A percentile compares a stretch with the other conserved stretches of the same genome.
phyloP scores from a whole-genome alignment of 2,888 invertebrate genomes.

The Dioctria linearis region DNA sequence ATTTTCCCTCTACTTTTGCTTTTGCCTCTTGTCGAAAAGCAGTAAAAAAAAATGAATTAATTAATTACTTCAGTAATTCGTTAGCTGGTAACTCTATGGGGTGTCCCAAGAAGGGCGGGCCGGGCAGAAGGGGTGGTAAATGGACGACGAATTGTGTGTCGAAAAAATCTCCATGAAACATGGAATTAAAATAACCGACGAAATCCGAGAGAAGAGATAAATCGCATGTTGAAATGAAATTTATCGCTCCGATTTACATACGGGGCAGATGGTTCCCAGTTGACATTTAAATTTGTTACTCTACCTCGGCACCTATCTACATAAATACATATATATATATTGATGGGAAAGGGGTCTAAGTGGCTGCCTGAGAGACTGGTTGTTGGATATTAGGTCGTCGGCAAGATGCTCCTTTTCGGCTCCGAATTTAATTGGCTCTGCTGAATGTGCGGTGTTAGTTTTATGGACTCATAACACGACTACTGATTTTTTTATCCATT shows the following conservation, averaged over 20 bases:
- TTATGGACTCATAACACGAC: constrained; percentile 51
- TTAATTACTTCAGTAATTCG: constrained; percentile 46
- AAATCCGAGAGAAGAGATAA: constrained; percentile 54
- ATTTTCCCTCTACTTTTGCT: constrained; percentile 10
- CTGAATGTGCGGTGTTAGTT: constrained; percentile 49
- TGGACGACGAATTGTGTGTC: constrained; percentile 7
- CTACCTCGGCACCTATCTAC: constrained; percentile 12
- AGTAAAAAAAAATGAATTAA: constrained; percentile 37
- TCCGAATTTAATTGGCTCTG: constrained; percentile 25
- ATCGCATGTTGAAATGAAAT: constrained; percentile 59
- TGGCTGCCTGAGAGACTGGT: not conserved
- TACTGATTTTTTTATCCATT: constrained; percentile 45
- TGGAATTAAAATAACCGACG: constrained; percentile 53
- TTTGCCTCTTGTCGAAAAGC: too few relatives aligned
- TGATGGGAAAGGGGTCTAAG: constrained; percentile 14
- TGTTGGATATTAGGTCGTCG: not conserved
- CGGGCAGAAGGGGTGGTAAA: not conserved
- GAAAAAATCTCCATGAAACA: constrained; percentile 46
- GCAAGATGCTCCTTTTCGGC: constrained; percentile 37
- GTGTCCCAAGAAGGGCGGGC: not conserved
- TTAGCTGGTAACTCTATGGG: not conserved
- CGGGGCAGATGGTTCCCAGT: constrained; percentile 56
- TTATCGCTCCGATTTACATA: constrained; percentile 58
- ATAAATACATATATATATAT: not conserved
- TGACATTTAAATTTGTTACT: constrained; percentile 59